Evolutionary conservation across 2,888 invertebrate species (phyloP).

Genomic region (Branchinecta sandiegonensis): DNA sequence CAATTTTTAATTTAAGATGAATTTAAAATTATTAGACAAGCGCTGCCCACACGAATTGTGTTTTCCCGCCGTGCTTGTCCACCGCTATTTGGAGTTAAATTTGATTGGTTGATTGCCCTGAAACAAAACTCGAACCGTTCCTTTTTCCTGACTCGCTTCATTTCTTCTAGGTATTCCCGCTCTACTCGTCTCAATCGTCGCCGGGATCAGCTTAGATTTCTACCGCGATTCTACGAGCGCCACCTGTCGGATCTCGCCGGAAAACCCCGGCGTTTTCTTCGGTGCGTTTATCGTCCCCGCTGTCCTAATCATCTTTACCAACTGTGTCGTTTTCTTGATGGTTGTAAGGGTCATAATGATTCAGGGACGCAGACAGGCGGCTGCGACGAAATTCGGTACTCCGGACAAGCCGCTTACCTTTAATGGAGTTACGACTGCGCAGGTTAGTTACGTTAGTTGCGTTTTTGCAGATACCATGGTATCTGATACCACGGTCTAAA

Average conservation of each 20-base stretch:
- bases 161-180: slow-evolving; percentile 34
- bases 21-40: no score
- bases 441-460: slow-evolving; percentile 23
- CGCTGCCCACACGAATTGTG: no score
- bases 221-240: slow-evolving; percentile 32
- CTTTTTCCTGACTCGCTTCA: slow-evolving; percentile 16
- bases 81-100: no score
- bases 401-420: slow-evolving; percentile 17
- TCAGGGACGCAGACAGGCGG: slow-evolving; percentile 26
- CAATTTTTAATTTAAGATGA: no score
- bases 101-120: no score
- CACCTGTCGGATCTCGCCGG: slow-evolving; percentile 35
- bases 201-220: slow-evolving; percentile 33
- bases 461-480: background rate
- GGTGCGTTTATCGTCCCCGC: slow-evolving; percentile 36
- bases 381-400: slow-evolving; percentile 26
- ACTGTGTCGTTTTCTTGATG: slow-evolving; percentile 35
- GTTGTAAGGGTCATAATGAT: slow-evolving; percentile 33
- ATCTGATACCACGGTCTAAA: no score
- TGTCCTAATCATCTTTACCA: slow-evolving; percentile 34
- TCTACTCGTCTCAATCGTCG: slow-evolving; percentile 34
- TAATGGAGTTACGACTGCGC: slow-evolving; percentile 25
- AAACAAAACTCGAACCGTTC: background rate
- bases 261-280: slow-evolving; percentile 35
- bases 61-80: no score